A percentile compares a stretch with the other conserved stretches of the same genome.
phyloP scores from a whole-genome alignment of 1,140 invertebrate species.

The Geopemphigus sp. region DNA sequence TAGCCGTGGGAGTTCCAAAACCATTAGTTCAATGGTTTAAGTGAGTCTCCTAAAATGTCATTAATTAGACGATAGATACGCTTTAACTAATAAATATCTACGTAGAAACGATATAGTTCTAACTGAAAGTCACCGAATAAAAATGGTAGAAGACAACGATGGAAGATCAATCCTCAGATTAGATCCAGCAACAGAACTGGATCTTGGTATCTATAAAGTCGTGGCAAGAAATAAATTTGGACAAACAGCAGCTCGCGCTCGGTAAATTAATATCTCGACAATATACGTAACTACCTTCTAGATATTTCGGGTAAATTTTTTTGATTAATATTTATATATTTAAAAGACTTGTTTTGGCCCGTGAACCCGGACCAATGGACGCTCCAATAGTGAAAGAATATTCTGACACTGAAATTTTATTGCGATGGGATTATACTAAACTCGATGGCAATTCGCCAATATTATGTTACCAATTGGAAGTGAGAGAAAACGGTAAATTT shows the following conservation, averaged over 20 bases:
- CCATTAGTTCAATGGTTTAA: constrained; percentile 95
- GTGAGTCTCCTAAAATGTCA: constrained; percentile 54
- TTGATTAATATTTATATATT: constrained; percentile 1
- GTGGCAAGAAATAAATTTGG: constrained; percentile 85
- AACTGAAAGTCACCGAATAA: constrained; percentile 74
- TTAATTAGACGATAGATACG: neutral
- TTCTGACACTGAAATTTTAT: constrained; percentile 81
- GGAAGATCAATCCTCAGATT: constrained; percentile 77
- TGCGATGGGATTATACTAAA: constrained; percentile 85
- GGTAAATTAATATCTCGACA: constrained; percentile 51
- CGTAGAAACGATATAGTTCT: constrained; percentile 77
- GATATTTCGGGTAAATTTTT: neutral
- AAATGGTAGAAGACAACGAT: constrained; percentile 70
- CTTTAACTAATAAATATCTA: neutral
- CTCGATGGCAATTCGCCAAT: constrained; percentile 80
- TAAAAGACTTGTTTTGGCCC: constrained; percentile 67
- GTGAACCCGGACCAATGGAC: constrained; percentile 78
- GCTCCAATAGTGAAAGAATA: constrained; percentile 78
- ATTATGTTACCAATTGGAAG: constrained; percentile 80
- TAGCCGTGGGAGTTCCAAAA: constrained; percentile 83
- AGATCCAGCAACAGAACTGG: constrained; percentile 71
- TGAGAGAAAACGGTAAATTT: constrained; percentile 62
- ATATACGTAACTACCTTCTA: too few species aligned
- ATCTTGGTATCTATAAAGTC: constrained; percentile 92
- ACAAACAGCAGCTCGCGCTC: constrained; percentile 70